These are phyloP conservation scores for Drosophila kikkawai DNA, from an alignment of 1,140 invertebrate genomes.

Conservation along the genomic window DNA sequence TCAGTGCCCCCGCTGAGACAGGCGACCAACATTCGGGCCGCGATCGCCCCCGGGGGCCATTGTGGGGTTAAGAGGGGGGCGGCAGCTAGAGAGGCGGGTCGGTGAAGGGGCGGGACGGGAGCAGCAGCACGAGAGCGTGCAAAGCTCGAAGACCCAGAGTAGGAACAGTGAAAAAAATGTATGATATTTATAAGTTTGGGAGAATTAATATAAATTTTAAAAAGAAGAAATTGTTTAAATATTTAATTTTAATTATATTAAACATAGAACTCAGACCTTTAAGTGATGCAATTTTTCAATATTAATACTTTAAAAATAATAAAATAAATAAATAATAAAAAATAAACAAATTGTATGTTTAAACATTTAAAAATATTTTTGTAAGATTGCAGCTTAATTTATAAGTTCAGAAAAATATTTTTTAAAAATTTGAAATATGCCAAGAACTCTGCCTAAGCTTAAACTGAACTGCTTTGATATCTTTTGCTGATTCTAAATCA, in stretches of 20 bases:
- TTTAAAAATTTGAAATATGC: neutral
- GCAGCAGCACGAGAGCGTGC: conserved; percentile 77
- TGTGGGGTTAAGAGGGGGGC: neutral
- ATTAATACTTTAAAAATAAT: too few relatives aligned
- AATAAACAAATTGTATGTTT: too few relatives aligned
- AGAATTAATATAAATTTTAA: neutral
- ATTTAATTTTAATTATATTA: neutral
- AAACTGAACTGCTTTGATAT: neutral
- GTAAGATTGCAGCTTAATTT: neutral
- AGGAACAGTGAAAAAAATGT: conserved; percentile 30
- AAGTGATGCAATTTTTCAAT: too few relatives aligned
- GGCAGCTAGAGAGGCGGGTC: neutral
- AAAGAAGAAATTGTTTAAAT: neutral
- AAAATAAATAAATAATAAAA: too few relatives aligned
- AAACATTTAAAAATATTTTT: neutral
- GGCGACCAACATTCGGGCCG: conserved; percentile 61
- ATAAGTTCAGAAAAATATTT: neutral
- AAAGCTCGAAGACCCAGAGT: conserved; percentile 69
- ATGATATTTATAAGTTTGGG: neutral
- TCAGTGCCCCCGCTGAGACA: conserved; percentile 73
- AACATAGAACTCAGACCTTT: too few relatives aligned
- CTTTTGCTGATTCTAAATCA: neutral
- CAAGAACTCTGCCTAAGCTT: neutral
- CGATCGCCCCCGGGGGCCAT: conserved; percentile 44
- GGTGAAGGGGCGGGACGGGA: conserved; percentile 13